phyloP scores from a whole-genome alignment of 1,140 invertebrate species.

The Steinernema khuongi region DNA sequence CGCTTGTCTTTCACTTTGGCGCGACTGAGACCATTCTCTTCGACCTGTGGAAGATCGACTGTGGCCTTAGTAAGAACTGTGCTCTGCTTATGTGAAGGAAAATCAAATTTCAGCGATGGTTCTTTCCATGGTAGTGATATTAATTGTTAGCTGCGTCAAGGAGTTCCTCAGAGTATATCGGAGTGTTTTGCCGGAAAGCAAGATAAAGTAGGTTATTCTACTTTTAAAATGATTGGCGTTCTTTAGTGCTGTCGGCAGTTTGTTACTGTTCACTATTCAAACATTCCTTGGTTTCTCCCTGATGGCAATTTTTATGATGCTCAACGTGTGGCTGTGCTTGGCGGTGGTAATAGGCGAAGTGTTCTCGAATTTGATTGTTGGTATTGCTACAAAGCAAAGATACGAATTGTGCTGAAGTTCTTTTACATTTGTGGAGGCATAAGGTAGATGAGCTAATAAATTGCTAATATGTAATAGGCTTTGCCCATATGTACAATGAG shows the following conservation, averaged over 20 bases:
- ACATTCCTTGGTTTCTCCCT: not conserved
- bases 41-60: not conserved
- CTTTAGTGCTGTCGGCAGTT: not conserved
- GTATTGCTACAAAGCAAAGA: not conserved
- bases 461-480: no score
- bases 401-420: not conserved
- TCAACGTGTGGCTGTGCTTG: not conserved
- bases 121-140: not conserved
- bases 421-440: no score
- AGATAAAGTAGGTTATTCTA: not conserved
- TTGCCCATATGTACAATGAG: no score
- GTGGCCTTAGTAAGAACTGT: not conserved
- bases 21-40: not conserved
- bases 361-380: not conserved
- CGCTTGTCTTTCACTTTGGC: not conserved
- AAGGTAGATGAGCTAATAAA: no score
- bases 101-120: not conserved
- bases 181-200: not conserved
- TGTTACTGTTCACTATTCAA: not conserved
- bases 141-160: not conserved
- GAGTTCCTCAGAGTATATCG: not conserved
- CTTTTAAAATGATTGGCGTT: not conserved
- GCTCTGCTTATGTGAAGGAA: not conserved
- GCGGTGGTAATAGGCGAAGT: not conserved
- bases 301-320: not conserved